Conservation (phyloP, 2,888 invertebrate species). For the Microctonus hyperodae region DNA sequence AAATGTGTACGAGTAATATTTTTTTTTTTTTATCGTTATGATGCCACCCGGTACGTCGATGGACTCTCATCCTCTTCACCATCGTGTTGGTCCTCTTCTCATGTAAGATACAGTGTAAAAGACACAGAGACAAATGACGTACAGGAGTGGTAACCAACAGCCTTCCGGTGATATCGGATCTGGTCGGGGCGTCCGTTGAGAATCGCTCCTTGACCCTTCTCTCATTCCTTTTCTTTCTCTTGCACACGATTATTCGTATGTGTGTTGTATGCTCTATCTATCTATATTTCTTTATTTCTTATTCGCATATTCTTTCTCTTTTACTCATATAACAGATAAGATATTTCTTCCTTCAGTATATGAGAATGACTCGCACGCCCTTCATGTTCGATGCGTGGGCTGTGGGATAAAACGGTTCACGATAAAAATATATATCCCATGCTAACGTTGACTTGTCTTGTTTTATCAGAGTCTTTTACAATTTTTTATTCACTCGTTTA, state of each 20-base stretch:
- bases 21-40: neutral
- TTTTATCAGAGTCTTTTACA: neutral
- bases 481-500: neutral
- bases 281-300: conserved; percentile 19
- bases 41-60: conserved; percentile 41
- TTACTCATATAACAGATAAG: neutral
- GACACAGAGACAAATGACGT: conserved; percentile 58
- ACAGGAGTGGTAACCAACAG: conserved; percentile 59
- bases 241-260: neutral
- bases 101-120: conserved; percentile 52
- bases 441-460: neutral
- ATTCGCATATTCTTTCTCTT: neutral
- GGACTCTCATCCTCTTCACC: neutral
- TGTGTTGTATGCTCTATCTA: conserved; percentile 12
- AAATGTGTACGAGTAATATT: neutral
- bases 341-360: neutral
- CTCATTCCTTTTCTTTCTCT: conserved; percentile 25
- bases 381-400: conserved; percentile 30
- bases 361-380: conserved; percentile 17
- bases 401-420: conserved; percentile 26
- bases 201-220: conserved; percentile 43
- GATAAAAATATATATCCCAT: conserved; percentile 21
- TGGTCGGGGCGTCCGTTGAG: conserved; percentile 48
- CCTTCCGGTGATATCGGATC: conserved; percentile 57
- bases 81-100: conserved; percentile 30